Percentiles rank a stretch among this genome's conserved stretches.
Evolutionary conservation across 1,140 invertebrate species (phyloP).

Genomic region (Steinernema khuongi): DNA sequence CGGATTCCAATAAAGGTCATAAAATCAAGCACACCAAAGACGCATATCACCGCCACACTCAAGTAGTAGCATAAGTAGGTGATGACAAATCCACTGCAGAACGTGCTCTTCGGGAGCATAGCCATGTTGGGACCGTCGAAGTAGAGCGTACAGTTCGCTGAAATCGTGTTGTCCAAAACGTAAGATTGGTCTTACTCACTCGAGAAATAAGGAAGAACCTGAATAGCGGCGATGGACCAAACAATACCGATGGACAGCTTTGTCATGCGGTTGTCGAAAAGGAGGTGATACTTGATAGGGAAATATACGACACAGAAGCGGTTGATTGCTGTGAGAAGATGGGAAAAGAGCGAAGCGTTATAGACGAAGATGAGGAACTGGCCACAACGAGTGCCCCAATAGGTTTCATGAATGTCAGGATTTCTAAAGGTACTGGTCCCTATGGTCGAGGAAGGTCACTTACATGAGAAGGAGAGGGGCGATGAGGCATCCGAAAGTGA

Average conservation of each 20-base stretch:
- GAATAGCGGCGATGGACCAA: not conserved
- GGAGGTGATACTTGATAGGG: not conserved
- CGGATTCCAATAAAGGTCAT: not conserved
- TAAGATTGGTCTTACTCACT: not conserved
- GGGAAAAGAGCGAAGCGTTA: not conserved
- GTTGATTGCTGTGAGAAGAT: not conserved
- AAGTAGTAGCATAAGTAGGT: not conserved
- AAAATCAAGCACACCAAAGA: not conserved
- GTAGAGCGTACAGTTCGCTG: no score
- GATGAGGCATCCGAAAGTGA: not conserved
- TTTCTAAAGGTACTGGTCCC: no score
- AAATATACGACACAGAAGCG: slow-evolving; percentile 1
- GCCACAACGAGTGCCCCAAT: not conserved
- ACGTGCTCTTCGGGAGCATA: not conserved
- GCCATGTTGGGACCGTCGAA: not conserved
- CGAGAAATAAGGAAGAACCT: not conserved
- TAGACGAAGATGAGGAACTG: slow-evolving; percentile 7
- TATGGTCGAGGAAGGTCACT: no score
- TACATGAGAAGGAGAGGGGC: not conserved
- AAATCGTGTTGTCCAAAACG: no score
- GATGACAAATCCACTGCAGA: not conserved
- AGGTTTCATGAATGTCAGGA: not conserved
- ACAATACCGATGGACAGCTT: not conserved
- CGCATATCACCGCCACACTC: not conserved
- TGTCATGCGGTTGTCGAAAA: not conserved